These are phyloP conservation scores for Monochamus alternatus DNA, from an alignment of 2,888 invertebrate genomes.

Conservation along the genomic window DNA sequence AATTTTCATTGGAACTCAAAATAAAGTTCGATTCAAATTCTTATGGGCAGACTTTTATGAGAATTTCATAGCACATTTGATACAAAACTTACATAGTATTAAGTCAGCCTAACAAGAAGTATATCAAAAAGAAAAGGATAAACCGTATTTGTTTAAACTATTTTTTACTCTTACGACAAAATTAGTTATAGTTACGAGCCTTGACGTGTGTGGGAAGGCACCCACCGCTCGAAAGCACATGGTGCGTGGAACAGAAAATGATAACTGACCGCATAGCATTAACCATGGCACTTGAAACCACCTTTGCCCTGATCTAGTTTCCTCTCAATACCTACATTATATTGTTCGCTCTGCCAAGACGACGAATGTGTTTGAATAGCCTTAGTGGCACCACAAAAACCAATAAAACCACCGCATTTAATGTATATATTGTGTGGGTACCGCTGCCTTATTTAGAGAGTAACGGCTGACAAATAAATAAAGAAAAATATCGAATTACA, in stretches of 20 bases:
- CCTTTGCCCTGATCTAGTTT: constrained; percentile 22
- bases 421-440: constrained; percentile 31
- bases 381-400: constrained; percentile 38
- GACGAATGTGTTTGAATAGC: constrained; percentile 31
- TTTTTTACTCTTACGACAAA: background rate
- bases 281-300: constrained; percentile 12
- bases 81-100: too few relatives aligned
- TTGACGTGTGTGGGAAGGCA: background rate
- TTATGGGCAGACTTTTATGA: too few relatives aligned
- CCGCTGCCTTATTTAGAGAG: constrained; percentile 35
- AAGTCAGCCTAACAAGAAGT: too few relatives aligned
- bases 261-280: background rate
- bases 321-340: constrained; percentile 13
- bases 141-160: too few relatives aligned
- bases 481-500: constrained; percentile 37
- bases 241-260: background rate
- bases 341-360: constrained; percentile 19
- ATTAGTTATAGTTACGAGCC: background rate
- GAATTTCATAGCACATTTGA: too few relatives aligned
- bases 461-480: constrained; percentile 36
- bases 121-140: too few relatives aligned
- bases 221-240: background rate
- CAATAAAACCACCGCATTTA: constrained; percentile 35
- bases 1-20: too few relatives aligned
- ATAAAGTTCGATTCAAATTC: too few relatives aligned